These are phyloP conservation scores for Drosophila pachea DNA, from an alignment of 1,140 invertebrate genomes.

Conservation along the genomic window DNA sequence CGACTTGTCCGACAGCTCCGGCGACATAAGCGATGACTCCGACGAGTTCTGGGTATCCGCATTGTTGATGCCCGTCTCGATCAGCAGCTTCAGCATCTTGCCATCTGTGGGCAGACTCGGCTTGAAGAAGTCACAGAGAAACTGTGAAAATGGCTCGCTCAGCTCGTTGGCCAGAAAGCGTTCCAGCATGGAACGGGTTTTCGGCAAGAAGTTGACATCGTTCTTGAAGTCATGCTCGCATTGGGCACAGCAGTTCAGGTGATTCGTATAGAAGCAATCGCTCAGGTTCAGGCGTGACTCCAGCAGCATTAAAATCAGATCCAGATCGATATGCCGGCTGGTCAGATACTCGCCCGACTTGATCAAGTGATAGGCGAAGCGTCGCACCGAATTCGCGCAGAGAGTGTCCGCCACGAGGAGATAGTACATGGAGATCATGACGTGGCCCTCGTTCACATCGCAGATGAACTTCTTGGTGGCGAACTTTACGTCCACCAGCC, in stretches of 20 bases:
- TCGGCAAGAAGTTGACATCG: conserved; percentile 71
- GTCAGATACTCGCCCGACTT: conserved; percentile 72
- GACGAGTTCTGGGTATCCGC: conserved; percentile 74
- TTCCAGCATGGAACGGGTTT: conserved; percentile 70
- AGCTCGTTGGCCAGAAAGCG: conserved; percentile 70
- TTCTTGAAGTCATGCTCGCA: conserved; percentile 77
- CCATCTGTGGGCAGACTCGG: conserved; percentile 82
- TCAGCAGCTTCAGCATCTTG: conserved; percentile 83
- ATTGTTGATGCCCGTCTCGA: conserved; percentile 82
- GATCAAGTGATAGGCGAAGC: conserved; percentile 74
- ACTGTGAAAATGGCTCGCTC: conserved; percentile 70
- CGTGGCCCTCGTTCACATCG: conserved; percentile 91
- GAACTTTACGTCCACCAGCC: conserved; percentile 97
- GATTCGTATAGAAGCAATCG: conserved; percentile 78
- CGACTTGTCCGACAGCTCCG: conserved; percentile 75
- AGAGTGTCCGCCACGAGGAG: conserved; percentile 80
- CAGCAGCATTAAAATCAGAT: conserved; percentile 75
- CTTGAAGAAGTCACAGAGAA: conserved; percentile 79
- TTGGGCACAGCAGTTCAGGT: conserved; percentile 73
- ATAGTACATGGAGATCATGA: conserved; percentile 92
- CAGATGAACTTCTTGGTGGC: conserved; percentile 97
- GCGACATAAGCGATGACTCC: conserved; percentile 77
- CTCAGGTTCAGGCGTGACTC: conserved; percentile 75
- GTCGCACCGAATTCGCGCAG: conserved; percentile 72
- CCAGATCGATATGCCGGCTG: conserved; percentile 69